Evolutionary conservation across 1,140 invertebrate genomes (phyloP).

Genomic region (Diachasma alloeum): DNA sequence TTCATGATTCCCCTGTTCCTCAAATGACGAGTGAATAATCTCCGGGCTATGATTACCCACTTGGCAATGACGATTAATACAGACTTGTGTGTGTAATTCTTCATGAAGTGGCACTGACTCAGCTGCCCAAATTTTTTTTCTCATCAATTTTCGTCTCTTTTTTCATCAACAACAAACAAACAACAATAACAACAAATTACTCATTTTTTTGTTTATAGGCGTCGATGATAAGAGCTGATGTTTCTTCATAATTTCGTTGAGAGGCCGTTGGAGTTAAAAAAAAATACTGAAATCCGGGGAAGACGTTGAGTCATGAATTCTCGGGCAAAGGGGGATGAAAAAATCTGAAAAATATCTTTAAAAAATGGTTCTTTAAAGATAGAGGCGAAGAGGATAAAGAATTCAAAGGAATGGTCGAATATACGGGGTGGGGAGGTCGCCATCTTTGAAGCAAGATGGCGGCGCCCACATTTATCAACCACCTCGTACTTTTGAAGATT

Average conservation of each 20-base stretch:
- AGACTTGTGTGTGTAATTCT: neutral
- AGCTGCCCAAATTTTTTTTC: neutral
- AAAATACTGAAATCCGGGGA: too few relatives aligned
- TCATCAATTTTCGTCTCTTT: neutral
- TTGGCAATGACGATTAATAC: neutral
- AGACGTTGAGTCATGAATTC: too few relatives aligned
- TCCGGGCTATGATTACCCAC: neutral
- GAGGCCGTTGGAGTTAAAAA: too few relatives aligned
- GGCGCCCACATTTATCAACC: too few relatives aligned
- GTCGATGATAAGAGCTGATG: neutral
- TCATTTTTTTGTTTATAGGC: neutral
- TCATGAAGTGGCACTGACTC: constrained; percentile 19
- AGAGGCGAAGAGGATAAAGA: too few relatives aligned
- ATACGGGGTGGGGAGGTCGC: too few relatives aligned
- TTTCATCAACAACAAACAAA: constrained; percentile 25
- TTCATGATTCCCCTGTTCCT: neutral
- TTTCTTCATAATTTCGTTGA: neutral
- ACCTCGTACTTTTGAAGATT: neutral
- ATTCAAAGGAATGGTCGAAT: too few relatives aligned
- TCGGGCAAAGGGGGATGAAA: too few relatives aligned
- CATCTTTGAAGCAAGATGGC: too few relatives aligned
- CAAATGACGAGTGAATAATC: neutral
- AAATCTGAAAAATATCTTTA: too few relatives aligned
- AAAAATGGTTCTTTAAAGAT: too few relatives aligned
- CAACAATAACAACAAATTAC: constrained; percentile 38